Percentiles rank a stretch among this genome's conserved stretches.
Evolutionary conservation across 2,797 vertebrate species (phyloP).

Genomic region (Sebastes cheni): DNA sequence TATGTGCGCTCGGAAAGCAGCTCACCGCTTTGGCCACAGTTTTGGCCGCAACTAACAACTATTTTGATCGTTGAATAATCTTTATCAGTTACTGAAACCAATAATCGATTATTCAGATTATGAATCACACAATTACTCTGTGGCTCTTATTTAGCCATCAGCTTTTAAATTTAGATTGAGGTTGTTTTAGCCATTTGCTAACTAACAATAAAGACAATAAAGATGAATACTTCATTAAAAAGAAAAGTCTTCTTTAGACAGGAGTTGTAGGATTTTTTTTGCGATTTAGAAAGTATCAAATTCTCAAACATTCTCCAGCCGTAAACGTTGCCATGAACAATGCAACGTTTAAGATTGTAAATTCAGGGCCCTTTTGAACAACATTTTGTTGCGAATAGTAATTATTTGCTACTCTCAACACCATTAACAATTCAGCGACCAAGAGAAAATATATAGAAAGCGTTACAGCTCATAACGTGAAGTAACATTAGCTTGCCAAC

Average conservation of each 20-base stretch:
- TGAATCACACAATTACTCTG: too few relatives aligned
- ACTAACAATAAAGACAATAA: not conserved
- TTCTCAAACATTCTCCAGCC: not conserved
- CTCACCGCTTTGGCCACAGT: constrained; percentile 30
- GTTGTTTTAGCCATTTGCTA: not conserved
- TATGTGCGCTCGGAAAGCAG: constrained; percentile 31
- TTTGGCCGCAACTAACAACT: not conserved
- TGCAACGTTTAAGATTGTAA: too few relatives aligned
- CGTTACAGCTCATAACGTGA: not conserved
- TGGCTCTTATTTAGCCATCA: not conserved
- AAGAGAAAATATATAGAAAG: not conserved
- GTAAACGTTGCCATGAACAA: not conserved
- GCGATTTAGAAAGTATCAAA: not conserved
- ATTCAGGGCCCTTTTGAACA: too few relatives aligned
- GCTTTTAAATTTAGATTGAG: not conserved
- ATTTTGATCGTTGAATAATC: not conserved
- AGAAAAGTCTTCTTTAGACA: not conserved
- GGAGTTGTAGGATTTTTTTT: not conserved
- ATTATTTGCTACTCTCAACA: not conserved
- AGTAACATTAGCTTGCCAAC: not conserved
- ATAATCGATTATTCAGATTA: not conserved
- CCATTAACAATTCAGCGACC: not conserved
- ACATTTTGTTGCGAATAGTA: too few relatives aligned
- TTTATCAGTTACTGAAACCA: not conserved
- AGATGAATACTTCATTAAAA: not conserved